phyloP scores from a whole-genome alignment of 2,113 vertebrate genomes.

The Ibidorhyncha struthersii region DNA sequence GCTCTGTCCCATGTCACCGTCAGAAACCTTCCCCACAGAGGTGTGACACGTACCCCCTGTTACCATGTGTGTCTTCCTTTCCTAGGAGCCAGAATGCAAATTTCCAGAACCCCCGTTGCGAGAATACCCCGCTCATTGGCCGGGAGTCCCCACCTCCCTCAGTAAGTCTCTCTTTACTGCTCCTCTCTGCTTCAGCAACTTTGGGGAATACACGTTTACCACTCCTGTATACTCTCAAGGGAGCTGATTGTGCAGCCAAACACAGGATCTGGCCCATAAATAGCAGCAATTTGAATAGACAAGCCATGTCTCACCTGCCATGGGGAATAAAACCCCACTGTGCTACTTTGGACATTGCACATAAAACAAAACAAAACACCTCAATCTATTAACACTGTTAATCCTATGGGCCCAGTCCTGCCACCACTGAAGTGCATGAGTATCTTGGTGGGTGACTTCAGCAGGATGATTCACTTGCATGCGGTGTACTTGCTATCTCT shows the following conservation, averaged over 20 bases:
- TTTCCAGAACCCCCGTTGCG: conserved; percentile 97
- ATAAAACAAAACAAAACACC: neutral
- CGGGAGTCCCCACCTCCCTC: conserved; percentile 97
- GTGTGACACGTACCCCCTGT: neutral
- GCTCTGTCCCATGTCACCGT: neutral
- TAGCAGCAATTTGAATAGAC: neutral
- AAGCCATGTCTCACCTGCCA: neutral
- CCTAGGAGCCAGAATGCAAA: conserved; percentile 97
- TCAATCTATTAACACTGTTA: neutral
- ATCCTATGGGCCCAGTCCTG: conserved; percentile 29
- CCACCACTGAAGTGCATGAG: conserved; percentile 47
- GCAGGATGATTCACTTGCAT: conserved; percentile 49
- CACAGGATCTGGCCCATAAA: conserved; percentile 36
- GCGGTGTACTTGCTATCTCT: conserved; percentile 19
- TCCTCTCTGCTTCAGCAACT: conserved; percentile 61
- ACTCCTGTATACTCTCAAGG: neutral
- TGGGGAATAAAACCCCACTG: neutral
- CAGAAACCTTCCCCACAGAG: neutral
- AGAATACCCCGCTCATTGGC: conserved; percentile 98
- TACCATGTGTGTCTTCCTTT: conserved; percentile 58
- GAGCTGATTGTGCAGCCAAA: neutral
- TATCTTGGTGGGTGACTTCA: conserved; percentile 33
- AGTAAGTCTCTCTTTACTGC: conserved; percentile 83
- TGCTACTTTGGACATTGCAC: neutral
- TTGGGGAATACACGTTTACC: neutral